phyloP scores from a whole-genome alignment of 2,888 invertebrate genomes.

The Hypomecis atomaria region DNA sequence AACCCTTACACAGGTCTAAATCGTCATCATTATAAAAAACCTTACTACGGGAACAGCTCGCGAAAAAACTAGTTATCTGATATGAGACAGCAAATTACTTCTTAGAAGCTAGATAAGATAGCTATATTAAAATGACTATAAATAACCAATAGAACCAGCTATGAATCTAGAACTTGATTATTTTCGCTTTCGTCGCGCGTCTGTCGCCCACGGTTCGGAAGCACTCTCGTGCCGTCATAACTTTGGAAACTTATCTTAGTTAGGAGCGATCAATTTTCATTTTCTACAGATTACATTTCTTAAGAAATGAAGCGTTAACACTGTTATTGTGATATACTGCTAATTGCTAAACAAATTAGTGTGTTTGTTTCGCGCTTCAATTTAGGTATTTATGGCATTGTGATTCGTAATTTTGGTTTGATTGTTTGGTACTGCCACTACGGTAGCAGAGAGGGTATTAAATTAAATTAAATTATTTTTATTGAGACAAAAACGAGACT shows the following conservation, averaged over 20 bases:
- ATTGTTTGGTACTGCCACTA: neutral
- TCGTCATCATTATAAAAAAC: neutral
- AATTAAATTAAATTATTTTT: no score
- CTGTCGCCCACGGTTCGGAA: slow-evolving; percentile 47
- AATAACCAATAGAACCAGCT: neutral
- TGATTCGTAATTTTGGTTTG: neutral
- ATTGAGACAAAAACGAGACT: no score
- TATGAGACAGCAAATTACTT: neutral
- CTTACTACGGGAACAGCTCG: neutral
- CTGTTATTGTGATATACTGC: slow-evolving; percentile 47
- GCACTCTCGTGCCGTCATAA: slow-evolving; percentile 75
- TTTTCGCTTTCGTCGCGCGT: slow-evolving; percentile 44
- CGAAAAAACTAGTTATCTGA: no score
- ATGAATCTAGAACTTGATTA: slow-evolving; percentile 5
- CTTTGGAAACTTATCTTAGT: slow-evolving; percentile 81
- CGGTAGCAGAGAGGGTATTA: no score
- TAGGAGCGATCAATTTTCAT: slow-evolving; percentile 81
- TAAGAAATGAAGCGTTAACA: slow-evolving; percentile 58
- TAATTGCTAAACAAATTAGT: slow-evolving; percentile 35
- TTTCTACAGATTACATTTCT: slow-evolving; percentile 73
- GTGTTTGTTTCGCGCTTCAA: slow-evolving; percentile 19
- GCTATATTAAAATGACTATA: neutral
- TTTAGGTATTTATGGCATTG: slow-evolving; percentile 14
- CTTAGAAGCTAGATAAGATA: no score
- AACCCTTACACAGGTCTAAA: no score